Conservation (phyloP, 2,113 vertebrate genomes). For the Pituophis catenifer region DNA sequence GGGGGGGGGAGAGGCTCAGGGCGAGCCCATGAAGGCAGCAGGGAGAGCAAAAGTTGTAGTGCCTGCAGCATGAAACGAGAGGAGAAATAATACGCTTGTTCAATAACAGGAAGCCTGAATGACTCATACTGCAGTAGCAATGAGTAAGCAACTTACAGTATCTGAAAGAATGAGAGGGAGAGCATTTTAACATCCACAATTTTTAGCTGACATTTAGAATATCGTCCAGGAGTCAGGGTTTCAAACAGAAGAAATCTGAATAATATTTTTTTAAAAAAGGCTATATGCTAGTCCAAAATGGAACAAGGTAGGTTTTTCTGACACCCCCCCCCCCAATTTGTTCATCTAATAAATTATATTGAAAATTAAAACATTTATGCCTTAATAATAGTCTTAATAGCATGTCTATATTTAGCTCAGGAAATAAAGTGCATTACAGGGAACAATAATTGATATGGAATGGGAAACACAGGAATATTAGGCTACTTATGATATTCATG, state of each 20-base stretch:
- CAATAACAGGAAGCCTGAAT: neutral
- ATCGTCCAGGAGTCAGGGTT: neutral
- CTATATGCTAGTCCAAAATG: neutral
- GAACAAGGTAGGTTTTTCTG: neutral
- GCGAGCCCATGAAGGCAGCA: neutral
- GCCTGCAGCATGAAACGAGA: neutral
- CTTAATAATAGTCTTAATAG: neutral
- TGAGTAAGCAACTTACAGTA: constrained; percentile 4
- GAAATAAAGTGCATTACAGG: neutral
- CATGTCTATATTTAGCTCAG: neutral
- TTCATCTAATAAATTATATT: neutral
- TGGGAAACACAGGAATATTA: neutral
- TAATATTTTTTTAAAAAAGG: neutral
- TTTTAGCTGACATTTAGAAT: neutral
- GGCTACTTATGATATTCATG: neutral
- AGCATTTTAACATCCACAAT: neutral
- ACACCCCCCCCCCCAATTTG: too few relatives aligned
- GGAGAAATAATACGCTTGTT: neutral
- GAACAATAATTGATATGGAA: neutral
- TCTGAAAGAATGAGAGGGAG: neutral
- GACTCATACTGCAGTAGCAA: constrained; percentile 19
- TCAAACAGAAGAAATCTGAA: neutral
- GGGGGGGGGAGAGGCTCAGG: too few relatives aligned
- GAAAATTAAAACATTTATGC: neutral
- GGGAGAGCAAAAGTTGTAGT: neutral